Percentiles rank a stretch among this genome's conserved stretches.
Evolutionary conservation across 30 jellyfish, hydroid and myxozoan species (phyloP).

Genomic region (Hydractinia echinata): DNA sequence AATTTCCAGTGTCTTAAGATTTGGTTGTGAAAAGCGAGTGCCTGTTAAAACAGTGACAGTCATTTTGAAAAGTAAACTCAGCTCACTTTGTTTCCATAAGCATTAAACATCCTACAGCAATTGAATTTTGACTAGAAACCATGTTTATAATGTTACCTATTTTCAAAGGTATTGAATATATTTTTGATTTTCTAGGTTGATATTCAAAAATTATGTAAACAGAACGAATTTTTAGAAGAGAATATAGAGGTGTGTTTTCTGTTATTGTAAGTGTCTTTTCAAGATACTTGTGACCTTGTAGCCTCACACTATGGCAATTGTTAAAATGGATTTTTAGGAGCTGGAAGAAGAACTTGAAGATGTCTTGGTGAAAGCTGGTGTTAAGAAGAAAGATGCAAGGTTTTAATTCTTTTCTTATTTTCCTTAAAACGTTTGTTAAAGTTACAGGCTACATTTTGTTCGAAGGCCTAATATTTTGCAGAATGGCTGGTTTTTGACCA

Average conservation of each 20-base stretch:
- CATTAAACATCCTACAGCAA: too few species aligned
- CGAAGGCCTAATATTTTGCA: too few species aligned
- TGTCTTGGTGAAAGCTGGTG: constrained; percentile 35
- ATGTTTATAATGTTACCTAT: not conserved
- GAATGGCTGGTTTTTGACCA: too few species aligned
- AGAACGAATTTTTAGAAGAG: constrained; percentile 55
- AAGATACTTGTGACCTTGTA: not conserved
- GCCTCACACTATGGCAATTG: not conserved
- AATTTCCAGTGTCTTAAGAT: too few species aligned
- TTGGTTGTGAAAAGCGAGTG: too few species aligned
- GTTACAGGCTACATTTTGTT: too few species aligned
- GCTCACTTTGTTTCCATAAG: too few species aligned
- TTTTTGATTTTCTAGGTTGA: constrained; percentile 35
- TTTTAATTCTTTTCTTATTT: not conserved
- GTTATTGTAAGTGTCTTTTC: not conserved
- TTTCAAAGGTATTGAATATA: not conserved
- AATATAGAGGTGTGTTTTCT: constrained; percentile 44
- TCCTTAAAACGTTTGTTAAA: too few species aligned
- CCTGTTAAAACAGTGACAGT: too few species aligned
- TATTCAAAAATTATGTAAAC: constrained; percentile 55
- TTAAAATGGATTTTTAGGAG: constrained; percentile 16
- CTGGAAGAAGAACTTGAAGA: constrained; percentile 63
- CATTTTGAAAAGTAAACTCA: too few species aligned
- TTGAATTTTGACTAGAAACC: not conserved
- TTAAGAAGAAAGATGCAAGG: constrained; percentile 52